A percentile compares a stretch with the other conserved stretches of the same genome.
Evolutionary conservation across 2,113 vertebrate species (phyloP).

Genomic region (Dunckerocampus dactyliophorus): DNA sequence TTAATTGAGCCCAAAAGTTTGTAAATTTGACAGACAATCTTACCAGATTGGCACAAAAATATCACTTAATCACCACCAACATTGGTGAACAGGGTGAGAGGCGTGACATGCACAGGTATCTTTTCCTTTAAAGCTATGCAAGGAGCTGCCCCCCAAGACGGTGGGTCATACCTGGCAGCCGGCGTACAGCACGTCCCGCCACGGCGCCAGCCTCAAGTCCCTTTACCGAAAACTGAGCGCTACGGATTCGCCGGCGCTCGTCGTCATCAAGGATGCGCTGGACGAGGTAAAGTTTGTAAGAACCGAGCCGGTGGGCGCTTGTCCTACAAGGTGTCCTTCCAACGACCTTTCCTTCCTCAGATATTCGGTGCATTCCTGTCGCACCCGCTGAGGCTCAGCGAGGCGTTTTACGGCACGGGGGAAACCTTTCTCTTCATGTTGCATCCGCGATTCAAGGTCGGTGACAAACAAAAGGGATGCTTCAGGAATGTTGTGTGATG

Average conservation of each 20-base stretch:
- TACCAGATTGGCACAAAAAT: too few species aligned
- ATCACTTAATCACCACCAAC: too few species aligned
- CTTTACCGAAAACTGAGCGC: constrained; percentile 73
- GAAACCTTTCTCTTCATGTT: constrained; percentile 78
- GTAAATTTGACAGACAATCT: too few species aligned
- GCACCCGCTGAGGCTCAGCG: constrained; percentile 71
- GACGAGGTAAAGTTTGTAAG: constrained; percentile 62
- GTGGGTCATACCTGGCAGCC: constrained; percentile 70
- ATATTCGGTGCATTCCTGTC: constrained; percentile 76
- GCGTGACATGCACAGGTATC: not conserved
- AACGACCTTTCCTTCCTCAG: constrained; percentile 33
- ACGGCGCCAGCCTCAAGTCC: constrained; percentile 75
- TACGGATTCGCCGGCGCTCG: constrained; percentile 68
- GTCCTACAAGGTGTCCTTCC: not conserved
- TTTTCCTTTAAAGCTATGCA: constrained; percentile 57
- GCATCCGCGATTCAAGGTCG: constrained; percentile 76
- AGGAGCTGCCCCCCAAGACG: constrained; percentile 72
- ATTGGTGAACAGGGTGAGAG: too few species aligned
- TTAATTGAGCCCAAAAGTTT: too few species aligned
- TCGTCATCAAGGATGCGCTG: constrained; percentile 72
- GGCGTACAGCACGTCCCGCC: constrained; percentile 68
- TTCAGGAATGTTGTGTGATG: not conserved
- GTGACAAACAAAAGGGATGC: not conserved
- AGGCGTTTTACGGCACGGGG: constrained; percentile 75
- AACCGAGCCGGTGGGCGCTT: not conserved